These are phyloP conservation scores for Helobdella robusta DNA, from an alignment of 2,888 invertebrate species.

Conservation along the genomic window DNA sequence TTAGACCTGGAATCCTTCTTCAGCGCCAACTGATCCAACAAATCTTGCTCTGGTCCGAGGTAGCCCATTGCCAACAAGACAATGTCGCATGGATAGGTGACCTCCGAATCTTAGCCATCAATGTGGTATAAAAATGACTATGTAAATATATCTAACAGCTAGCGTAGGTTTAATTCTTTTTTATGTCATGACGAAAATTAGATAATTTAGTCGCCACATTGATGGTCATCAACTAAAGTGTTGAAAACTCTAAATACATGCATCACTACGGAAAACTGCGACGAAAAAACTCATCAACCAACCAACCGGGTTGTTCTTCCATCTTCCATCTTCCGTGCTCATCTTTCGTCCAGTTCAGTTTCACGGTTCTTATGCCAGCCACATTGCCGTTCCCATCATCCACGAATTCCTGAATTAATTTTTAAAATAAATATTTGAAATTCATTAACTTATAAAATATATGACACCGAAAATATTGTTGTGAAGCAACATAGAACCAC, in stretches of 20 bases:
- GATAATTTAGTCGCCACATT: too few relatives aligned
- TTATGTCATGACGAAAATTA: too few relatives aligned
- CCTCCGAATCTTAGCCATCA: constrained; percentile 43
- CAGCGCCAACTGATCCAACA: constrained; percentile 68
- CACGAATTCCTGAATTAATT: constrained; percentile 64
- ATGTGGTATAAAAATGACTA: too few relatives aligned
- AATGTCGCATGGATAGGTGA: constrained; percentile 73
- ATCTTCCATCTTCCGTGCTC: constrained; percentile 82
- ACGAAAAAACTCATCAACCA: too few relatives aligned
- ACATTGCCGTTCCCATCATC: constrained; percentile 81
- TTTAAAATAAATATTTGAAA: background rate
- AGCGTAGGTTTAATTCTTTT: too few relatives aligned
- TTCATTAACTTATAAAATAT: background rate
- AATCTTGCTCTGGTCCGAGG: constrained; percentile 81
- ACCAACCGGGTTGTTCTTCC: constrained; percentile 65
- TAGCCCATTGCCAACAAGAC: constrained; percentile 97
- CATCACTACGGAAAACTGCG: too few relatives aligned
- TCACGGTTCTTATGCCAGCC: constrained; percentile 76
- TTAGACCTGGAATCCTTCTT: constrained; percentile 85
- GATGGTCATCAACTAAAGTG: too few relatives aligned
- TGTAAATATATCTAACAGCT: too few relatives aligned
- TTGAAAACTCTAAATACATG: too few relatives aligned
- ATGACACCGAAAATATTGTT: background rate
- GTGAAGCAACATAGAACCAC: background rate
- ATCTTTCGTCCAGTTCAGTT: constrained; percentile 87